Evolutionary conservation across 2,888 invertebrate species (phyloP), one percentile per base, ranked within the genome.

Genomic region (Erebia ligea): DNA sequence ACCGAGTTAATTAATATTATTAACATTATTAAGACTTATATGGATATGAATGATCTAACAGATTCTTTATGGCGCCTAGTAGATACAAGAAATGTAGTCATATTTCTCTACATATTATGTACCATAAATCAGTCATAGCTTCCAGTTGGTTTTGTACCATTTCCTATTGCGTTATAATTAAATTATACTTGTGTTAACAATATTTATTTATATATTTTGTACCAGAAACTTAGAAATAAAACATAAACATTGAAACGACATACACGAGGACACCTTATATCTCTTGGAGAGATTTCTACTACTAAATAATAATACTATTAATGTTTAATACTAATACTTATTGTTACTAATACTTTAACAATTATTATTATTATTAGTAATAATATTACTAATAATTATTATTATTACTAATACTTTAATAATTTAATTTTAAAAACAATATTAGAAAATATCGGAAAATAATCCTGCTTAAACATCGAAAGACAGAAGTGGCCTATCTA

Each of bases 21-120:
- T 54, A 54, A 64, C 64, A 52, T 64, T 64, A 52, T 54, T 54
- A 64, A 34, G 21, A 17, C 64, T 54, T 54, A 64, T 64, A 64
- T 64, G 64, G 64, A 19, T 64, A 64, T 48, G 62, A 54, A 19
- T 64, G 64, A 64, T 64, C 64, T 54, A 64, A 64, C 19, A 17
- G 50, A 64, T 64, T 54, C 34, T 40, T 64, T 8, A n/a, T 40
- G 64, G 64, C 64, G 64, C 64, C 64, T 54, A 15, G 45, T 21
- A 34, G 34, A 34, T 34, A 17, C 54, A 54, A 54, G 64, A 64
- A 54, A 54, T 21, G 15, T 62, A 25, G 21, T 62, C 45, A 48
- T 62, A 62, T 52, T 64, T 64, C 34, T 64, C 64, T 42, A 42
- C n/a, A 42, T 61, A 42, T 19, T 9, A n/a, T 52, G 21, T 13